Evolutionary conservation across 2,888 invertebrate species (phyloP).

Genomic region (Coenonympha arcania): DNA sequence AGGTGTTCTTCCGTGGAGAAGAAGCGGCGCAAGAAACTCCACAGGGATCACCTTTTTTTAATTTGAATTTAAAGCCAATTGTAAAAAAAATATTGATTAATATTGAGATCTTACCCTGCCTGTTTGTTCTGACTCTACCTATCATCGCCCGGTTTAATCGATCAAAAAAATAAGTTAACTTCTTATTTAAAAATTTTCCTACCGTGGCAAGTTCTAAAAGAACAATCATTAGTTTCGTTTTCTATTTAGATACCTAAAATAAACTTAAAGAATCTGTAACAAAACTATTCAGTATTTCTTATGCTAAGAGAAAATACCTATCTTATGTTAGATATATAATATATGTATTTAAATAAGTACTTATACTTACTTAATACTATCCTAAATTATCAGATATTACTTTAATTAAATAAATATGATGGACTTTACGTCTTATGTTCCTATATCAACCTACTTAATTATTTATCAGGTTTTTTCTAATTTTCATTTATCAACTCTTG

Average conservation of each 20-base stretch:
- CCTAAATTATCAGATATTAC: too few species aligned
- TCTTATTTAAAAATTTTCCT: too few species aligned
- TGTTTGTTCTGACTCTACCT: constrained; percentile 13
- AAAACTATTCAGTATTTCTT: neutral
- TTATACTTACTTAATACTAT: too few species aligned
- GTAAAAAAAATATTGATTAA: neutral
- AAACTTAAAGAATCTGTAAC: neutral
- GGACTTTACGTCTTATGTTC: too few species aligned
- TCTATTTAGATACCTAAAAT: neutral
- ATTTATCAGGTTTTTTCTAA: too few species aligned
- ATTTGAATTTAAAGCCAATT: constrained; percentile 19
- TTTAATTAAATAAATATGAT: too few species aligned
- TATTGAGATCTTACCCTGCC: constrained; percentile 1
- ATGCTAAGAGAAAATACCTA: neutral
- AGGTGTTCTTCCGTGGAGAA: constrained; percentile 58
- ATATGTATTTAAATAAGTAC: neutral
- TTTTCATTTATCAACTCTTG: too few species aligned
- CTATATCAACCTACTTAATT: too few species aligned
- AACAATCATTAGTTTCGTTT: neutral
- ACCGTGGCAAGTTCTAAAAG: constrained; percentile 14
- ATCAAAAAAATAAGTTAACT: neutral
- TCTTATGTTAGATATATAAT: neutral
- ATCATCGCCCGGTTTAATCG: constrained; percentile 29
- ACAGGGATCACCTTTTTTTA: constrained; percentile 32
- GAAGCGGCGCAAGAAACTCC: constrained; percentile 69